These are phyloP conservation scores for Lucifuga dentata DNA, from an alignment of 2,113 vertebrate genomes.

Conservation along the genomic window DNA sequence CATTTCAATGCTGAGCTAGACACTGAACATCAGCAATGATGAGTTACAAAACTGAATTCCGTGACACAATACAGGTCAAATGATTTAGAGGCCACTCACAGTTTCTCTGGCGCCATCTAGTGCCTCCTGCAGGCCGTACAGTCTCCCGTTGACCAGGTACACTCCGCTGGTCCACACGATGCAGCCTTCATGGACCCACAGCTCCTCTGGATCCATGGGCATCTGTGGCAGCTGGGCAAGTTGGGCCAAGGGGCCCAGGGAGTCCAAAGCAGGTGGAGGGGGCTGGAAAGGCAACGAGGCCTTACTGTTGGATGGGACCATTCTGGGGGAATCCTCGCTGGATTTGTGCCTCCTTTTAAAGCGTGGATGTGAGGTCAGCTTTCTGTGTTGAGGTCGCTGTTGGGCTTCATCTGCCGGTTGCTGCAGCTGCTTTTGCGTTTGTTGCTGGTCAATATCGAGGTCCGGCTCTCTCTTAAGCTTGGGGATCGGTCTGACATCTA, in stretches of 20 bases:
- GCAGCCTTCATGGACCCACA: constrained; percentile 98
- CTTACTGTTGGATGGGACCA: constrained; percentile 91
- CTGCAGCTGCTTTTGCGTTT: constrained; percentile 55
- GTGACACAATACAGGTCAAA: constrained; percentile 3
- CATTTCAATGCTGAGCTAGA: not conserved
- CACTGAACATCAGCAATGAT: not conserved
- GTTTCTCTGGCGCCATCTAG: constrained; percentile 97
- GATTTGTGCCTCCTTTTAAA: constrained; percentile 97
- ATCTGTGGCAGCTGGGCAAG: constrained; percentile 96
- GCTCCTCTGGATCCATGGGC: constrained; percentile 98
- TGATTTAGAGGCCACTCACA: constrained; percentile 83
- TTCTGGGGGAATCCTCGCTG: constrained; percentile 89
- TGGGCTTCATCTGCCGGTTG: constrained; percentile 83
- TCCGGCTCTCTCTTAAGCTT: constrained; percentile 72
- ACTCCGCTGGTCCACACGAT: constrained; percentile 98
- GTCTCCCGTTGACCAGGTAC: constrained; percentile 96
- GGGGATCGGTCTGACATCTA: constrained; percentile 67
- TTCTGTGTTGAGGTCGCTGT: constrained; percentile 86
- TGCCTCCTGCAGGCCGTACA: constrained; percentile 98
- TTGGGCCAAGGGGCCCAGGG: constrained; percentile 90
- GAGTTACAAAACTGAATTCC: not conserved
- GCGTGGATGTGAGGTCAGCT: constrained; percentile 92
- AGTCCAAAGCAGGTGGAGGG: constrained; percentile 87
- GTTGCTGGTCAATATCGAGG: constrained; percentile 60
- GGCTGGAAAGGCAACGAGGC: constrained; percentile 86